These are phyloP conservation scores for Hirudo medicinalis DNA, from an alignment of 1,140 invertebrate genomes.

Conservation along the genomic window DNA sequence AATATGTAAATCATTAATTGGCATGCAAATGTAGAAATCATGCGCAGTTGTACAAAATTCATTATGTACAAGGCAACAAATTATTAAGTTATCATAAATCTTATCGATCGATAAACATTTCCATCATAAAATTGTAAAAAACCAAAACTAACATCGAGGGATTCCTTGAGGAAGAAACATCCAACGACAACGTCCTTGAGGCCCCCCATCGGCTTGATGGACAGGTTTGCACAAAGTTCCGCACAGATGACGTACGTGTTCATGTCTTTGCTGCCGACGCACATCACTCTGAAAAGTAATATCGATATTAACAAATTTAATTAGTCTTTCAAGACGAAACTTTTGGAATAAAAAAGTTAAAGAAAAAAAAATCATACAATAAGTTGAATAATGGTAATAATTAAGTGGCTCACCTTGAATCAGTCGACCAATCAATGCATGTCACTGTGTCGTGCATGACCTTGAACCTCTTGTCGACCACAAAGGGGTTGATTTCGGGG, in stretches of 20 bases:
- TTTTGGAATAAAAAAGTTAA: slow-evolving; percentile 11
- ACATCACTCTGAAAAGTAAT: slow-evolving; percentile 60
- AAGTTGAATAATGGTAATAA: no score
- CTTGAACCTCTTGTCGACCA: slow-evolving; percentile 66
- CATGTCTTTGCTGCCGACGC: slow-evolving; percentile 73
- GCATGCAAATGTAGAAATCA: no score
- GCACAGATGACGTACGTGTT: slow-evolving; percentile 65
- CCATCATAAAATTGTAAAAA: slow-evolving; percentile 29
- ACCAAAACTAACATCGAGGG: slow-evolving; percentile 50
- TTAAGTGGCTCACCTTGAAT: slow-evolving; percentile 53
- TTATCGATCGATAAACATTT: no score
- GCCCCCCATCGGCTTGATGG: slow-evolving; percentile 52
- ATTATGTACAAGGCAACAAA: no score
- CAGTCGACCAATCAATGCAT: slow-evolving; percentile 76
- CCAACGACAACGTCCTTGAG: slow-evolving; percentile 68
- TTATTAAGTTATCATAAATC: no score
- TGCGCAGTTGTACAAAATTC: no score
- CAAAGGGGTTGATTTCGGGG: slow-evolving; percentile 73
- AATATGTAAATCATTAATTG: background rate
- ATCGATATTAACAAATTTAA: slow-evolving; percentile 5
- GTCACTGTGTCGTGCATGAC: slow-evolving; percentile 65
- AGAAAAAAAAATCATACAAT: no score
- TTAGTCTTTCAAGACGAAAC: background rate
- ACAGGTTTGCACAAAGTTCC: slow-evolving; percentile 56
- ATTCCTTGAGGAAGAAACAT: slow-evolving; percentile 73